Conservation (phyloP, 2,113 vertebrate genomes). For the Onychorhynchus coronatus region DNA sequence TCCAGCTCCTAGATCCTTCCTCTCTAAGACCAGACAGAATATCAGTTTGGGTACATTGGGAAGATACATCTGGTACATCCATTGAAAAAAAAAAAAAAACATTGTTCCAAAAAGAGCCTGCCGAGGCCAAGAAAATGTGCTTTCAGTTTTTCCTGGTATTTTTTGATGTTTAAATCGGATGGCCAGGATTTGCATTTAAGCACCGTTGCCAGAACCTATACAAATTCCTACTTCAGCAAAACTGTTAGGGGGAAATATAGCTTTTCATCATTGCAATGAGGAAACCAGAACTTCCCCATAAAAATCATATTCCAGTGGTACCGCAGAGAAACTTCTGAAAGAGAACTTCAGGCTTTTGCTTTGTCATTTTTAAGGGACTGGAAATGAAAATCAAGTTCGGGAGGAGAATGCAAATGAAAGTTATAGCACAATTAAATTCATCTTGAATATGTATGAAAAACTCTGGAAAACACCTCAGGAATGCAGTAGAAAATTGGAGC, state of each 20-base stretch:
- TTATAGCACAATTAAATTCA: neutral
- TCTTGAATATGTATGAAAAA: neutral
- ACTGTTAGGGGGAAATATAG: neutral
- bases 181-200: neutral
- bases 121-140: slow-evolving; percentile 25
- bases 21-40: neutral
- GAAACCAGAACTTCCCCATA: neutral
- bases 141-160: slow-evolving; percentile 47
- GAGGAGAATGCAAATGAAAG: neutral
- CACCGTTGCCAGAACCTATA: neutral
- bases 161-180: slow-evolving; percentile 6
- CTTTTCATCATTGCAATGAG: neutral
- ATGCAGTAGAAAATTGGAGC: neutral
- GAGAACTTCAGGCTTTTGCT: neutral
- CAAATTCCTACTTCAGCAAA: neutral
- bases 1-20: neutral
- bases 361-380: neutral
- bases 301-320: neutral
- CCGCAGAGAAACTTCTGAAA: neutral
- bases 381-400: neutral
- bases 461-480: neutral
- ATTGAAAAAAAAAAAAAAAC: neutral
- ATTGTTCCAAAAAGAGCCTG: neutral
- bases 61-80: slow-evolving; percentile 15
- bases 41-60: neutral